These are phyloP conservation scores for Myopa testacea DNA, from an alignment of 2,888 invertebrate genomes.

Conservation along the genomic window DNA sequence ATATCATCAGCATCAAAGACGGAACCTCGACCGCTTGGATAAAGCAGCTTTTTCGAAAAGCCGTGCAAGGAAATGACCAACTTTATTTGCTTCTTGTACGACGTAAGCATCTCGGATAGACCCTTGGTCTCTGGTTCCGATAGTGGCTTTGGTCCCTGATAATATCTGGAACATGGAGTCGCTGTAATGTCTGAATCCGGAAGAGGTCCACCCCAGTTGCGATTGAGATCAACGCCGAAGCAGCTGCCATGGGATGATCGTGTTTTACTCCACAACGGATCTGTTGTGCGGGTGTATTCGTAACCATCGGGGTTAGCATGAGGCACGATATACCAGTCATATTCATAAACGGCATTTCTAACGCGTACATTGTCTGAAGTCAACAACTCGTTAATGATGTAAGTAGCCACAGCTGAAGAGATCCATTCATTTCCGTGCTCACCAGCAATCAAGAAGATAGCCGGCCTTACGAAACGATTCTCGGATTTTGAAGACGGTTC, in stretches of 20 bases:
- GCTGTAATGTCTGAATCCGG: conserved; percentile 71
- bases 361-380: conserved; percentile 71
- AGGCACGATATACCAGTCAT: conserved; percentile 84
- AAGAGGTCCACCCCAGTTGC: conserved; percentile 86
- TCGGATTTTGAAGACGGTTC: too few relatives aligned
- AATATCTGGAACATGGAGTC: conserved; percentile 67
- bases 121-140: conserved; percentile 72
- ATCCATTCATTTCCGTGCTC: conserved; percentile 85
- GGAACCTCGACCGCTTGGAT: conserved; percentile 77
- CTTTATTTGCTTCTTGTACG: conserved; percentile 70
- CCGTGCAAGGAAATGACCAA: conserved; percentile 82
- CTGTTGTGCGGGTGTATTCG: conserved; percentile 80
- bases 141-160: conserved; percentile 71
- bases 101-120: conserved; percentile 71
- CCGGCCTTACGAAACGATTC: conserved; percentile 55
- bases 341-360: conserved; percentile 70
- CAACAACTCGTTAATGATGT: conserved; percentile 74
- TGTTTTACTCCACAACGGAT: conserved; percentile 87
- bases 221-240: conserved; percentile 82
- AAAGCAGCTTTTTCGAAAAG: conserved; percentile 77
- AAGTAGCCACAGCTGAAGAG: conserved; percentile 75
- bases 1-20: conserved; percentile 71
- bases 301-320: conserved; percentile 88
- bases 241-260: conserved; percentile 73
- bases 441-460: conserved; percentile 74